Base-by-base conservation (phyloP, 2,888 invertebrate genomes). In the Dyspetes luteomarginatus region DNA sequence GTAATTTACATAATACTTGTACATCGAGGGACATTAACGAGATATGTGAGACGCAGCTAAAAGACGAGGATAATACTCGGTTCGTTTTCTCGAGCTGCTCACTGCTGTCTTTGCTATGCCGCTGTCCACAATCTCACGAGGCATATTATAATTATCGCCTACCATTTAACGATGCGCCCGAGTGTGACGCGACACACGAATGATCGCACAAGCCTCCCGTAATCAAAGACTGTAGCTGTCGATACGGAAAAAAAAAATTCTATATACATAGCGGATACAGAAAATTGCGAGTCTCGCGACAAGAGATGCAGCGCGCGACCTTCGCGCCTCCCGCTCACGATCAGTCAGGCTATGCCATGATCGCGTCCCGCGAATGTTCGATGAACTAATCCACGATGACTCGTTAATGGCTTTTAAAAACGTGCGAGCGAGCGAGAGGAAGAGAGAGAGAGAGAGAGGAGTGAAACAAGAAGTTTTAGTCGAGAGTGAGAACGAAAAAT, bases 311-410 rank as follows among this genome's bases (percentile, higher is more conserved):
- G 24, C 22, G 4, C 28, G 48, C 30, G 78, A 65, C 69, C 78
- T 78, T 83, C 75, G 77, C 41, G 45, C 78, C 60, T 41, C 36
- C 56, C 30, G 62, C 74, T 19, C 12, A 41, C 9, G 58, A 3
- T 4, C 58, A 22, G 28, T 1, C 17, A 17, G 30, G 28, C 71
- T 58, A 55, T 41, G 22, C 43, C 50, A 26, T 36, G 55, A 45
- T 22, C 36, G 41, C 77, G 84, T 85, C 85, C 74, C 60, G 64
- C 78, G 72, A 68, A 73, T 52, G 28, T 67, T 74, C 83, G 84
- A 85, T 85, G 82, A 85, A 85, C 82, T 84, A 83, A 85, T 84
- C 79, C 65, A 30, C 81, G 77, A 77, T 81, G 68, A 81, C 72
- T 81, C 72, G 81, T 81, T 81, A 77, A 77, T 81, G 62, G 68